These are phyloP conservation scores for Cephus rjabovi DNA, from an alignment of 2,888 invertebrate genomes.

Conservation along the genomic window DNA sequence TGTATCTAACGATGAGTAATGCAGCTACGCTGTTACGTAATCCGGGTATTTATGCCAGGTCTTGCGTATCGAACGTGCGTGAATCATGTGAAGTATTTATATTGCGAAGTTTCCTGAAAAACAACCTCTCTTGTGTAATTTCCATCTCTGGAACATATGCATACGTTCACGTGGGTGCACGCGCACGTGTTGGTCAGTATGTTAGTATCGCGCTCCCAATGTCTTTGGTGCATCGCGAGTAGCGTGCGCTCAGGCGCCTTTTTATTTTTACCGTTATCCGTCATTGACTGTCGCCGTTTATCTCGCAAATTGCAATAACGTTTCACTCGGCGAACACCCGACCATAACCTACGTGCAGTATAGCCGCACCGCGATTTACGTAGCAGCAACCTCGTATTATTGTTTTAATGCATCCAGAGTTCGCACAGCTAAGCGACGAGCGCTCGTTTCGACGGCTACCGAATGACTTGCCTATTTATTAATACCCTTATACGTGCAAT, in stretches of 20 bases:
- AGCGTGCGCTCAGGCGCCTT: not conserved
- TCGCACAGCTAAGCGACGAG: too few species aligned
- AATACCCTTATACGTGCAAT: not conserved
- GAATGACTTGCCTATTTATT: not conserved
- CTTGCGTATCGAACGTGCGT: constrained; percentile 3
- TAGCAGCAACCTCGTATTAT: not conserved
- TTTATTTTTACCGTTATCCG: constrained; percentile 5
- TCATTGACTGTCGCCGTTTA: constrained; percentile 25
- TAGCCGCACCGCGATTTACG: not conserved
- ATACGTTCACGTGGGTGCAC: not conserved
- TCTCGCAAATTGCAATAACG: constrained; percentile 32
- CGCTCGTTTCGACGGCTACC: too few species aligned
- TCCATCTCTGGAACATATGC: not conserved
- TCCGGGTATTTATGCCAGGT: constrained; percentile 5
- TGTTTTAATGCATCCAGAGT: not conserved
- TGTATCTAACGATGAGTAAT: constrained; percentile 4
- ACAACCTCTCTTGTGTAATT: constrained; percentile 9
- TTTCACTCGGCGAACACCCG: constrained; percentile 14
- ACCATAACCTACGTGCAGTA: not conserved
- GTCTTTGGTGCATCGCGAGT: constrained; percentile 1
- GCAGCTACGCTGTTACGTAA: constrained; percentile 6
- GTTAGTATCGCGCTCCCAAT: not conserved
- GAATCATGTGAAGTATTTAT: constrained; percentile 4
- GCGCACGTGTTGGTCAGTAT: not conserved
- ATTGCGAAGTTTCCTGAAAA: constrained; percentile 10